Conservation (phyloP, 2,113 vertebrate species). For the Solea senegalensis region DNA sequence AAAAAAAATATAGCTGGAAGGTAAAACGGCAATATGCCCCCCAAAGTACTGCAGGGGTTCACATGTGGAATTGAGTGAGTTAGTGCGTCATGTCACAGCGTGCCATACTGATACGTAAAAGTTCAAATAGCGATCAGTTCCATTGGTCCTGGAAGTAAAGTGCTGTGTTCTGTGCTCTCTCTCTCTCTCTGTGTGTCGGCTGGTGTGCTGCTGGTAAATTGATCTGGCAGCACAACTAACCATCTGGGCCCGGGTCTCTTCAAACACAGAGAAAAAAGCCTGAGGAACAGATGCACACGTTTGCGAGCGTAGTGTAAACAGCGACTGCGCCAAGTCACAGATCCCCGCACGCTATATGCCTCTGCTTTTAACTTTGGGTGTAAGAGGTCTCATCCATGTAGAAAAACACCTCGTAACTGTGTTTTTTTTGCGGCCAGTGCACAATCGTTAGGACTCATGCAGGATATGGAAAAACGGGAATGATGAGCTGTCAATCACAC, state of each 20-base stretch:
- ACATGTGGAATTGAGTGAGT: constrained; percentile 47
- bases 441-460: no score
- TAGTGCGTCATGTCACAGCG: constrained; percentile 53
- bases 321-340: background rate
- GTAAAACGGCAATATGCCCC: constrained; percentile 36
- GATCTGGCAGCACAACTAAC: constrained; percentile 72
- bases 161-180: constrained; percentile 38
- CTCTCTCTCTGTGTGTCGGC: constrained; percentile 13
- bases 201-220: constrained; percentile 69
- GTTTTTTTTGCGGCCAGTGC: no score
- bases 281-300: background rate
- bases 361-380: background rate
- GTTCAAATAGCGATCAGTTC: constrained; percentile 55
- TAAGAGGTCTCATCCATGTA: background rate
- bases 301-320: background rate
- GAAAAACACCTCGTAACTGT: no score
- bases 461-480: no score
- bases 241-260: constrained; percentile 66
- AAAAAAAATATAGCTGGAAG: constrained; percentile 45
- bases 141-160: constrained; percentile 56
- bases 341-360: background rate
- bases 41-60: constrained; percentile 28
- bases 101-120: constrained; percentile 57
- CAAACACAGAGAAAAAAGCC: constrained; percentile 56
- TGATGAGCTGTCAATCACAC: no score